Evolutionary conservation across 2,888 invertebrate species (phyloP).

Genomic region (Sesamia inferens): DNA sequence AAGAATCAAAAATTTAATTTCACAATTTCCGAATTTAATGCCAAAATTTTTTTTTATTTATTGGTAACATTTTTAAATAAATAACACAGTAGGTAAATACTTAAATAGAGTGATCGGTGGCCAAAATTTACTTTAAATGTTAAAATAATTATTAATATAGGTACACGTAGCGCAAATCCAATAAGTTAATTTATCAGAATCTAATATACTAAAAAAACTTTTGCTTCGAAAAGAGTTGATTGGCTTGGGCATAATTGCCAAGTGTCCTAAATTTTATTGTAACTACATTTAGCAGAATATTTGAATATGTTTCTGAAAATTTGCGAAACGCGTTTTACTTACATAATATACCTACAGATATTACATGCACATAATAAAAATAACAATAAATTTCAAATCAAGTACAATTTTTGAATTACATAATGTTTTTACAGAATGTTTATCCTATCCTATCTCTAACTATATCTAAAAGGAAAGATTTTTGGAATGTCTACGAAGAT

Average conservation of each 20-base stretch:
- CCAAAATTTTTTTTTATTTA: too few relatives aligned
- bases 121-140: not conserved
- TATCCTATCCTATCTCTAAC: not conserved
- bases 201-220: not conserved
- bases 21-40: not conserved
- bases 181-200: not conserved
- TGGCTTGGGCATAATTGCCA: not conserved
- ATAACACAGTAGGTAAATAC: not conserved
- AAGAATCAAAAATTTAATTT: constrained; percentile 3
- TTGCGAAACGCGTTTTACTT: not conserved
- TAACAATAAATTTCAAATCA: not conserved
- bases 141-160: not conserved
- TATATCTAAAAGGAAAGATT: not conserved
- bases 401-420: constrained; percentile 7
- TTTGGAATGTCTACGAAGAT: constrained; percentile 19
- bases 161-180: not conserved
- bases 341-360: not conserved
- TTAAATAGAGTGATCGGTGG: not conserved
- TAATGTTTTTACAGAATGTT: not conserved
- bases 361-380: not conserved
- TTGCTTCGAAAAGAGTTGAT: not conserved
- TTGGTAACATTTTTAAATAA: not conserved
- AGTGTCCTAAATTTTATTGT: too few relatives aligned
- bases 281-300: too few relatives aligned
- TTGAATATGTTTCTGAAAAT: not conserved